Conservation (phyloP, 2,888 invertebrate genomes). For the Anthophora plumipes region DNA sequence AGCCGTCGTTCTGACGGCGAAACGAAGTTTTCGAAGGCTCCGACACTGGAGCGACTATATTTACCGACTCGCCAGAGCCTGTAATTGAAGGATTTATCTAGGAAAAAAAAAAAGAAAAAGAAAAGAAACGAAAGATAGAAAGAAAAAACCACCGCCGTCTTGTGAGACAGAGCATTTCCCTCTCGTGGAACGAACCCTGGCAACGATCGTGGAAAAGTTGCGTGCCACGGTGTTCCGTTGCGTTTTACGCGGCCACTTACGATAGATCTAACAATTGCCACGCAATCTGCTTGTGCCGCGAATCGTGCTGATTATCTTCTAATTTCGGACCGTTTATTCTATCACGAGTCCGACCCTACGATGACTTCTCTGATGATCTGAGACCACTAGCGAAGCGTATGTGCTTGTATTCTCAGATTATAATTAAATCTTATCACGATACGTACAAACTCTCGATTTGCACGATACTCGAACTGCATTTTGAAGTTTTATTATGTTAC, state of each 20-base stretch:
- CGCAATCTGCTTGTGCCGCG: constrained; percentile 18
- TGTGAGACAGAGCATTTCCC: not conserved
- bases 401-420: not conserved
- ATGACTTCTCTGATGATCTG: not conserved
- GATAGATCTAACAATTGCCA: constrained; percentile 34
- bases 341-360: constrained; percentile 3
- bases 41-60: constrained; percentile 51
- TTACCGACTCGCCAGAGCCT: constrained; percentile 63
- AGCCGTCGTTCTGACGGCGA: constrained; percentile 69
- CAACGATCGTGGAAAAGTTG: constrained; percentile 25
- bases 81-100: constrained; percentile 72
- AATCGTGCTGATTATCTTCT: constrained; percentile 27
- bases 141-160: too few species aligned
- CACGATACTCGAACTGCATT: too few species aligned
- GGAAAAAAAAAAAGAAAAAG: constrained; percentile 42
- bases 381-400: not conserved
- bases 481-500: too few species aligned
- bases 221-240: constrained; percentile 24
- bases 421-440: too few species aligned
- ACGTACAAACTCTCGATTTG: too few species aligned
- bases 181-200: not conserved
- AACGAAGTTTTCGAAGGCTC: constrained; percentile 71
- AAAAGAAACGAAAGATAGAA: not conserved
- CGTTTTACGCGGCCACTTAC: constrained; percentile 3
- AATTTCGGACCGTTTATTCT: constrained; percentile 25